These are phyloP conservation scores for Metellina segmentata DNA, from an alignment of 2,888 invertebrate genomes.

Conservation along the genomic window DNA sequence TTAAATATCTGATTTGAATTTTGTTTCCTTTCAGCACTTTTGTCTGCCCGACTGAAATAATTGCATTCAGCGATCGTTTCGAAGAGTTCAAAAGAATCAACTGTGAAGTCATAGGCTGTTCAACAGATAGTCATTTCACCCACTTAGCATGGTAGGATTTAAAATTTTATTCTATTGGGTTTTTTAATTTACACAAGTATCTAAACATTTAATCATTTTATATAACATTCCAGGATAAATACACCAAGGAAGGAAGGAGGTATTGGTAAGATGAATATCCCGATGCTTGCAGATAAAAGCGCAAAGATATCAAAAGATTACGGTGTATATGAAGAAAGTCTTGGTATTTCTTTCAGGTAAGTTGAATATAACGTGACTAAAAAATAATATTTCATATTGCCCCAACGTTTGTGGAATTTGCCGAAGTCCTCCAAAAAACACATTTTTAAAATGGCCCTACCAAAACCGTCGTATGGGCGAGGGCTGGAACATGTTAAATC, in stretches of 20 bases:
- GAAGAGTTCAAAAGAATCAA: conserved; percentile 87
- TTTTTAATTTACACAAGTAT: neutral
- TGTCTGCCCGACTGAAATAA: conserved; percentile 91
- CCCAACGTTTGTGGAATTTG: too few species aligned
- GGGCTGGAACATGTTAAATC: too few species aligned
- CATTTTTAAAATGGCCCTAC: too few species aligned
- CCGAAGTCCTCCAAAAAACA: too few species aligned
- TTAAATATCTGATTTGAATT: neutral
- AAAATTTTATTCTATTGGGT: neutral
- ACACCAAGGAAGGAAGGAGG: conserved; percentile 95
- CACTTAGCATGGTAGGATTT: conserved; percentile 93
- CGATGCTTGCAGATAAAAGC: conserved; percentile 95
- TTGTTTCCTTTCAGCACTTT: conserved; percentile 83
- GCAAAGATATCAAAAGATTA: conserved; percentile 91
- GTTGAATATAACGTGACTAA: neutral
- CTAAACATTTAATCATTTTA: neutral
- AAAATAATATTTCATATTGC: too few species aligned
- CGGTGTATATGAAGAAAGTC: conserved; percentile 93
- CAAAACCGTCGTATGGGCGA: too few species aligned
- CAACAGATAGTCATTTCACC: conserved; percentile 97
- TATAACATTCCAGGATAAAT: conserved; percentile 84
- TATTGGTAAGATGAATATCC: conserved; percentile 95
- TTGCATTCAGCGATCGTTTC: conserved; percentile 96
- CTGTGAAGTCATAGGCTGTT: conserved; percentile 93
- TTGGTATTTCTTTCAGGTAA: conserved; percentile 90